Conservation (phyloP, 2,888 invertebrate genomes). For the Andrena dorsata region DNA sequence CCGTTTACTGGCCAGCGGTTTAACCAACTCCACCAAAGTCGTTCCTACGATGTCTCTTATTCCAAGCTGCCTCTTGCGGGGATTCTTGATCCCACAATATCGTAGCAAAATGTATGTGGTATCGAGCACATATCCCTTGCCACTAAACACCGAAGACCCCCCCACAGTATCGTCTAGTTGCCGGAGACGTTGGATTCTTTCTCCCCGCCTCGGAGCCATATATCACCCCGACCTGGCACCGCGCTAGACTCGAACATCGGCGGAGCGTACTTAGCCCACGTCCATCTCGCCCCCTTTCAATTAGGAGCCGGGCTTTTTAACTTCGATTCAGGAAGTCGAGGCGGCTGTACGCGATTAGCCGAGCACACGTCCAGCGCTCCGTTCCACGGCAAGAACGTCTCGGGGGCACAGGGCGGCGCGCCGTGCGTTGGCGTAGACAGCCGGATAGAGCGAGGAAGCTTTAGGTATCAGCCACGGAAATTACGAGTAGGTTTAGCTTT, state of each 20-base stretch:
- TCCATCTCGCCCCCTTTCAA: conserved; percentile 15
- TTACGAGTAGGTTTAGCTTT: conserved; percentile 52
- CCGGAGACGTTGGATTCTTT: not conserved
- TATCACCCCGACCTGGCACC: conserved; percentile 1
- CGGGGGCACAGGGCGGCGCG: not conserved
- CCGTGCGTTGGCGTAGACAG: conserved; percentile 41
- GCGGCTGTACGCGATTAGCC: conserved; percentile 10
- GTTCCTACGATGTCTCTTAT: too few relatives aligned
- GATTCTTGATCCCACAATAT: too few relatives aligned
- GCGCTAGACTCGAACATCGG: not conserved
- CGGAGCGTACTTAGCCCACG: conserved; percentile 9
- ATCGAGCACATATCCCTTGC: too few relatives aligned
- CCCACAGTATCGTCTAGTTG: too few relatives aligned
- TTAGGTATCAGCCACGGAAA: conserved; percentile 23
- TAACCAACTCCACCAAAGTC: too few relatives aligned
- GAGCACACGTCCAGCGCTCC: not conserved
- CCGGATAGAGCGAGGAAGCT: conserved; percentile 28
- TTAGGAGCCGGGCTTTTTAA: not conserved
- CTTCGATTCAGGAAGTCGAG: conserved; percentile 24
- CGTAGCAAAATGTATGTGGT: too few relatives aligned
- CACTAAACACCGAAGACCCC: too few relatives aligned
- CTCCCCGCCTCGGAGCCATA: not conserved
- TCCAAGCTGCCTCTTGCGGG: too few relatives aligned
- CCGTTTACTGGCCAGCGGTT: too few relatives aligned
- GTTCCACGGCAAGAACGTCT: not conserved